Percentiles rank a stretch among this genome's conserved stretches.
phyloP scores from a whole-genome alignment of 2,113 vertebrate genomes.

The Crypturellus undulatus region DNA sequence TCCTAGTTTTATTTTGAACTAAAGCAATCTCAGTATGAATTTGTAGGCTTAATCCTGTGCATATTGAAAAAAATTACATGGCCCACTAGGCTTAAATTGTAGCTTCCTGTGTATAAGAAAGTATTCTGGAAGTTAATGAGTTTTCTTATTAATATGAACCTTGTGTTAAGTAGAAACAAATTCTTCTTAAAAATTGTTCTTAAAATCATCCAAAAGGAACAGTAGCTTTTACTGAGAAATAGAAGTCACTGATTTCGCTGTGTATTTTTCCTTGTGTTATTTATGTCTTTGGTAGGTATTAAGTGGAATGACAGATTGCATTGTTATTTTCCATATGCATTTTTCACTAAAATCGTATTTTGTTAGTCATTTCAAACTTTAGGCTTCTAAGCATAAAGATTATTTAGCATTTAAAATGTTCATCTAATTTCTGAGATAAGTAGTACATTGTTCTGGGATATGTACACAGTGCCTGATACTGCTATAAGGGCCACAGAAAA shows the following conservation, averaged over 20 bases:
- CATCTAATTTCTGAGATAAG: background rate
- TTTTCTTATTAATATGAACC: background rate
- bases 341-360: background rate
- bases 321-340: background rate
- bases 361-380: background rate
- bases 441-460: background rate
- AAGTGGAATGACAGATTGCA: background rate
- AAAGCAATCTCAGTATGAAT: slow-evolving; percentile 7
- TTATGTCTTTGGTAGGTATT: background rate
- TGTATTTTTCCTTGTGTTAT: background rate
- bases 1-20: background rate
- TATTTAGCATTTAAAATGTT: background rate
- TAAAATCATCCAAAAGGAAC: background rate
- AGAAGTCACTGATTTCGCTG: background rate
- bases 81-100: background rate
- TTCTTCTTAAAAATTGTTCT: background rate
- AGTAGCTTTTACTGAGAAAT: background rate
- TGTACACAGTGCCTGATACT: background rate
- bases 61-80: background rate
- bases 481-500: background rate
- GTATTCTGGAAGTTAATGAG: background rate
- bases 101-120: background rate
- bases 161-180: background rate
- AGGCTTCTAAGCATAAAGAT: background rate
- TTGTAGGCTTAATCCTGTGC: slow-evolving; percentile 3